phyloP scores from a whole-genome alignment of 2,797 vertebrate species.

The Phrynocephalus vlangalii region DNA sequence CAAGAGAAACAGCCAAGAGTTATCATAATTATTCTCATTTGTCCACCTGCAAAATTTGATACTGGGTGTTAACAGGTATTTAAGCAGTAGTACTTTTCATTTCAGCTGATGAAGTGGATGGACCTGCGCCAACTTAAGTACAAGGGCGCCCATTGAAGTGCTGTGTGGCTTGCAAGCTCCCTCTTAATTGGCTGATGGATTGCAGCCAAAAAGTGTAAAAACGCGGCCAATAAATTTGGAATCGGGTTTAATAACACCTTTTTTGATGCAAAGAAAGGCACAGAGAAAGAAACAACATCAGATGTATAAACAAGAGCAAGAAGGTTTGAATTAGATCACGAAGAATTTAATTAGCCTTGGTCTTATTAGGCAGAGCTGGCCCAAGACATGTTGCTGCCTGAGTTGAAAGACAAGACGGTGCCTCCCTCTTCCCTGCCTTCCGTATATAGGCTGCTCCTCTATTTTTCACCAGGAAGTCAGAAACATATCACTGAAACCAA shows the following conservation, averaged over 20 bases:
- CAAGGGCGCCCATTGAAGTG: slow-evolving; percentile 3
- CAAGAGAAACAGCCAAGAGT: neutral
- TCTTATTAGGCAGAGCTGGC: neutral
- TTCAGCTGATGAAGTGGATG: slow-evolving; percentile 17
- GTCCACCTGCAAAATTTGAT: slow-evolving; percentile 30
- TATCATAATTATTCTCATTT: slow-evolving; percentile 15
- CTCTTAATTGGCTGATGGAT: slow-evolving; percentile 27
- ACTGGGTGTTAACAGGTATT: slow-evolving; percentile 13
- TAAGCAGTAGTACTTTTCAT: slow-evolving; percentile 18
- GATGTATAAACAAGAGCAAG: slow-evolving; percentile 21
- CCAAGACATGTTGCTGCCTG: neutral
- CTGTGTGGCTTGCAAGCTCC: slow-evolving; percentile 15
- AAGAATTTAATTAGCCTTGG: neutral
- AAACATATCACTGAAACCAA: neutral
- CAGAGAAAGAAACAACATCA: neutral
- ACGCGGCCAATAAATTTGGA: slow-evolving; percentile 12
- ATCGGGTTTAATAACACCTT: slow-evolving; percentile 12
- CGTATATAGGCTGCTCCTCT: neutral
- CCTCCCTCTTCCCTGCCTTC: neutral
- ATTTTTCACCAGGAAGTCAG: neutral
- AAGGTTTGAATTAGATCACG: neutral
- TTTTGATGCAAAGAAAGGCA: slow-evolving; percentile 13
- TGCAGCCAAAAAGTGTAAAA: slow-evolving; percentile 19
- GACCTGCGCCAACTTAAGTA: slow-evolving; percentile 14
- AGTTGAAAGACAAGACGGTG: neutral